Conservation (phyloP, 2,113 vertebrate species). For the Uria aalge region DNA sequence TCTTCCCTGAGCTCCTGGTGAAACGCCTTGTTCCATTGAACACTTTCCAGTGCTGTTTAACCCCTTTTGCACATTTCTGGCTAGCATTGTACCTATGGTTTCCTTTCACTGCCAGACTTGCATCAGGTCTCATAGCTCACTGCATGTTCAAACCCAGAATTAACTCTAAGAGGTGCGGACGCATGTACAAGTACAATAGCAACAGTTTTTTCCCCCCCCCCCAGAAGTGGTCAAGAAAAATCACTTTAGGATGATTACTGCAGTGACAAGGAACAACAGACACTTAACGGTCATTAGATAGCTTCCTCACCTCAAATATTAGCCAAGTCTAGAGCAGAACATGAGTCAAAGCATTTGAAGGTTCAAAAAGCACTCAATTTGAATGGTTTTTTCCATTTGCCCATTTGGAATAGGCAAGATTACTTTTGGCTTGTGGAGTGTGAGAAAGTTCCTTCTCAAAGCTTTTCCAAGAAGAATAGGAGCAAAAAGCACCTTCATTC, state of each 20-base stretch:
- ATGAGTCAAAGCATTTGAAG: not conserved
- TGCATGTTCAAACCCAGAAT: not conserved
- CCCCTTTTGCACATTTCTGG: not conserved
- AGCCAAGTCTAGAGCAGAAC: not conserved
- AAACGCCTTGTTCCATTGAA: not conserved
- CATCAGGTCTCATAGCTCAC: rapidly evolving
- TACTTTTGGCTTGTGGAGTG: not conserved
- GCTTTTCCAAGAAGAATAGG: not conserved
- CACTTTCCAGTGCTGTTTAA: not conserved
- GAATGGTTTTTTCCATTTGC: not conserved
- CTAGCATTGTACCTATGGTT: not conserved
- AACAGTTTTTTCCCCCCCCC: not conserved
- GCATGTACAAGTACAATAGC: not conserved
- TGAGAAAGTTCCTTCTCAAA: not conserved
- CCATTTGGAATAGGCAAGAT: not conserved
- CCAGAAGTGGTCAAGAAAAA: not conserved
- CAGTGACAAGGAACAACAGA: not conserved
- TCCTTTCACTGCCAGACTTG: not conserved
- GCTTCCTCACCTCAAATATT: not conserved
- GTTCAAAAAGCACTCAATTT: not conserved
- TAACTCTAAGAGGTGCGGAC: not conserved
- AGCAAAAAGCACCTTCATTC: not conserved
- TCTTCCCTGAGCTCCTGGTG: not conserved
- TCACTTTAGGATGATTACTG: not conserved
- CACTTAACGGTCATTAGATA: not conserved